phyloP scores from a whole-genome alignment of 2,888 invertebrate genomes.

The Eupithecia subumbrata region DNA sequence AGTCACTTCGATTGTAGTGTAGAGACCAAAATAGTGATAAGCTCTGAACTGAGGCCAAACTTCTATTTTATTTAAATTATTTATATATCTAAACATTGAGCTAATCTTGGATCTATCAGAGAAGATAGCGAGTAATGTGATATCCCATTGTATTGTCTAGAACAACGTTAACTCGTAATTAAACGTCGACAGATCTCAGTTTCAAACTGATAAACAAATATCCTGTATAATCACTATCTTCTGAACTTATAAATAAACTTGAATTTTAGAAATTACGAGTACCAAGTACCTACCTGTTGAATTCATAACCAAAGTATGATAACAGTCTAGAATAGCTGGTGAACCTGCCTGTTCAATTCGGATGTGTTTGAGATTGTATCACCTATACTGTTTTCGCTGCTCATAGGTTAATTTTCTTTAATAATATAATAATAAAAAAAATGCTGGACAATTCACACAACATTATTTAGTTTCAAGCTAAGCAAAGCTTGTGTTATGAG shows the following conservation, averaged over 20 bases:
- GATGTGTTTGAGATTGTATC: no score
- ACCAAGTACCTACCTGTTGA: background rate
- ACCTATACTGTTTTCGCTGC: no score
- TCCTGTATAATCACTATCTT: constrained; percentile 39
- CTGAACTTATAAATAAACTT: constrained; percentile 1
- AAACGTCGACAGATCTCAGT: constrained; percentile 66
- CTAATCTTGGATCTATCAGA: constrained; percentile 63
- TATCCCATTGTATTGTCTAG: constrained; percentile 73
- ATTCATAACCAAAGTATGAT: background rate
- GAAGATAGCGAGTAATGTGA: constrained; percentile 68
- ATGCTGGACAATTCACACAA: no score
- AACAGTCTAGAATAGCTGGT: background rate
- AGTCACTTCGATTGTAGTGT: background rate
- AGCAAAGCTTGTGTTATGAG: no score
- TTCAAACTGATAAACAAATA: constrained; percentile 59
- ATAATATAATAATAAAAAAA: no score
- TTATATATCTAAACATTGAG: constrained; percentile 45
- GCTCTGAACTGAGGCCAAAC: background rate
- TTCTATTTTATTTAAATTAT: background rate
- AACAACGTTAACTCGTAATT: constrained; percentile 63
- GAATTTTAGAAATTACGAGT: constrained; percentile 1
- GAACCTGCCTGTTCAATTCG: no score
- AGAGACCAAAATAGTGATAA: background rate
- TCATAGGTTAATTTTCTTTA: no score
- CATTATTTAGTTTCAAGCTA: no score